A percentile compares a stretch with the other conserved stretches of the same genome.
Evolutionary conservation across 2,113 vertebrate species (phyloP).

Genomic region (Xyliphius kryptos): DNA sequence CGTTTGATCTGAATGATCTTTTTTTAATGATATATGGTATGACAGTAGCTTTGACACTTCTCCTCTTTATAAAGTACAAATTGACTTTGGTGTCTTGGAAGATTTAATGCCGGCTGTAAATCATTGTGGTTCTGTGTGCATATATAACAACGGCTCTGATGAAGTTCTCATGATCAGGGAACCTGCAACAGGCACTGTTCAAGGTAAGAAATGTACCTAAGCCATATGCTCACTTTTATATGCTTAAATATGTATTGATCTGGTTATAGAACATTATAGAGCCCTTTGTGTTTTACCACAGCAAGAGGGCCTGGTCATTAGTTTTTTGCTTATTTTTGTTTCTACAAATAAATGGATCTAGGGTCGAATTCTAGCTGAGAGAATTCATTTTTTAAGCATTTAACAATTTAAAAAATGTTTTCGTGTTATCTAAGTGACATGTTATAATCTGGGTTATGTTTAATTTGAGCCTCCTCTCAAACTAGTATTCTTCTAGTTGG

Average conservation of each 20-base stretch:
- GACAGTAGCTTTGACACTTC: slow-evolving; percentile 34
- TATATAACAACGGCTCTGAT: slow-evolving; percentile 47
- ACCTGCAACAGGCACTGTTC: not conserved
- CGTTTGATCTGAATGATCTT: slow-evolving; percentile 5
- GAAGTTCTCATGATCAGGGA: slow-evolving; percentile 4
- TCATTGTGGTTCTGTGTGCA: slow-evolving; percentile 14
- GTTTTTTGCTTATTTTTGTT: too few relatives aligned
- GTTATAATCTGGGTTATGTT: not conserved
- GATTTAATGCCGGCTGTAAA: slow-evolving; percentile 31
- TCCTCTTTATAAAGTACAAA: slow-evolving; percentile 53
- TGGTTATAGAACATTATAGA: too few relatives aligned
- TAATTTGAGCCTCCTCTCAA: not conserved
- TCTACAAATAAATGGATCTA: not conserved
- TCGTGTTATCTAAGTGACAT: slow-evolving; percentile 21
- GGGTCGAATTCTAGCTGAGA: not conserved
- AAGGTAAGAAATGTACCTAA: slow-evolving; percentile 14
- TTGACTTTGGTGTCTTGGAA: slow-evolving; percentile 24
- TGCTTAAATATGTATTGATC: not conserved
- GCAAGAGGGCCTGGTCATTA: not conserved
- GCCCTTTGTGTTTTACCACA: too few relatives aligned
- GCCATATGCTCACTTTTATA: not conserved
- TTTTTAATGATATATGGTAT: slow-evolving; percentile 14
- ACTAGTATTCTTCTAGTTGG: not conserved
- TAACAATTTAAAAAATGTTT: not conserved
- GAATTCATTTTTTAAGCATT: too few relatives aligned